Evolutionary conservation across 2,113 vertebrate species (phyloP), one percentile per base, ranked within the genome.

Genomic region (Percopsis transmontana): DNA sequence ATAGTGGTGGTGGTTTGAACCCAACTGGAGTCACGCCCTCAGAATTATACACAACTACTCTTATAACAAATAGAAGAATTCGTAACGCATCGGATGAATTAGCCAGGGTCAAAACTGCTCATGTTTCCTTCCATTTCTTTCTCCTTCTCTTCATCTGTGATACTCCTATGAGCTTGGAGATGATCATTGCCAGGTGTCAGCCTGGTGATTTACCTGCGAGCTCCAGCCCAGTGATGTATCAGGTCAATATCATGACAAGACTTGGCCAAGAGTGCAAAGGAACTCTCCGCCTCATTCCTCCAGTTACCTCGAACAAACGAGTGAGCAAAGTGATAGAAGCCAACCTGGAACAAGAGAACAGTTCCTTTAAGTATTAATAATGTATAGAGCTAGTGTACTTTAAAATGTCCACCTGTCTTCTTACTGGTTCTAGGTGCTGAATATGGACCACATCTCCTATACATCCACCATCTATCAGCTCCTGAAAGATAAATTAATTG

Each of bases 211-310:
- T 72, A 94, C 94, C 90, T 93, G 76, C 91, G 92, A 1, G 73
- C 80, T 23, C 91, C 92, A 45, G 91, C 92, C 93, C 93, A 95
- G 76, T 92, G 91, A 66, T 92, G 81, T 60, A 95, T 94, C 7
- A 95, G 82, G 83, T 95, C 94, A 1, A 95, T 72, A 68, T 95
- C 94, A 58, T 95, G 94, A 76, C 94, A 95, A 2, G 93, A 94
- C 76, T 95, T 95, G 16, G 92, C 87, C 72, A 95, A 74, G 60
- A 95, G 91, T 58, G 91, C 85, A 62, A 93, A 95, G 3, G 92
- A 91, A 76, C 94, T 95, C 58, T 94, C 90, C 0, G 81, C 83
- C 70, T 95, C 92, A 15, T 93, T 95, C 66, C 93, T 90, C 94
- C 94, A 95, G 81, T 92, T 95, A 12, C 94, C 94, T 66, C 94